These are phyloP conservation scores for Epinephelus cyanopodus DNA, from an alignment of 2,113 vertebrate genomes.

Conservation along the genomic window DNA sequence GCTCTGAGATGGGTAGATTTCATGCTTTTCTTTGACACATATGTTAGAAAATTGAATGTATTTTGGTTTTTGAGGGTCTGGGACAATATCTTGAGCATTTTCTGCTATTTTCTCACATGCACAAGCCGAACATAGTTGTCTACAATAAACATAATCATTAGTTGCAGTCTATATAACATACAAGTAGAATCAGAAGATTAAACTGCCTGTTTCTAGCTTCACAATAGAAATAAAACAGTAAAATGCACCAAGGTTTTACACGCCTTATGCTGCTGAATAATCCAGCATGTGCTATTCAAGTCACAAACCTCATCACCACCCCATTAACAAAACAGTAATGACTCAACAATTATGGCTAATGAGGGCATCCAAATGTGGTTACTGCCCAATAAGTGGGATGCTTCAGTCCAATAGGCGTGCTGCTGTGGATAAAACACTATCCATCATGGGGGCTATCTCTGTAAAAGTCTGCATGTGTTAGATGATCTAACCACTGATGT, in stretches of 20 bases:
- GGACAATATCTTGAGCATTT: background rate
- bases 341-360: conserved; percentile 4
- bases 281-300: conserved; percentile 7
- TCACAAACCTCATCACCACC: conserved; percentile 3
- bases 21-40: background rate
- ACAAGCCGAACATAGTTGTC: background rate
- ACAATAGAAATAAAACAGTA: background rate
- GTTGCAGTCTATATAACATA: background rate
- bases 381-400: conserved; percentile 6
- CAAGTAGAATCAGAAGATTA: background rate
- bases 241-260: background rate
- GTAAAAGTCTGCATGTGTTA: conserved; percentile 17
- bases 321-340: conserved; percentile 22
- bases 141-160: background rate
- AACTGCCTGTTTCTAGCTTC: background rate
- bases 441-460: background rate
- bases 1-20: background rate
- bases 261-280: background rate
- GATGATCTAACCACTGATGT: conserved; percentile 44
- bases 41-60: background rate
- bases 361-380: background rate
- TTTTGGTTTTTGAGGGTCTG: background rate
- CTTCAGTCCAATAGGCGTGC: background rate
- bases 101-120: background rate
- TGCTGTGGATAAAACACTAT: conserved; percentile 1